Evolutionary conservation across 2,888 invertebrate genomes (phyloP), one percentile per base, ranked within the genome.

Genomic region (Cacoxenus indagator): DNA sequence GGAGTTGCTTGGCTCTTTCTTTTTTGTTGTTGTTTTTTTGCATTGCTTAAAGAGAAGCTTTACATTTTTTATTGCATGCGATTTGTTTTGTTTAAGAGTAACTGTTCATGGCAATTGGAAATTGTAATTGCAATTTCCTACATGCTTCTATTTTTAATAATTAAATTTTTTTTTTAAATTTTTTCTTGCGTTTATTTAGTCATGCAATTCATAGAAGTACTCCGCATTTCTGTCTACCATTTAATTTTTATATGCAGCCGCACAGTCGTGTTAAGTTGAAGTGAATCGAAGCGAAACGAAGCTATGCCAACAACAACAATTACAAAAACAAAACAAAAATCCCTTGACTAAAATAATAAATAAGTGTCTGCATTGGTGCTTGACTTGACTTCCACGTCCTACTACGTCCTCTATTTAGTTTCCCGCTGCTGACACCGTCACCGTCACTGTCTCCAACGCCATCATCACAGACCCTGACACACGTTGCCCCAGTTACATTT

Each of bases 401-500:
- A n/a, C n/a, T n/a, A n/a, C n/a, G n/a, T n/a, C n/a, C n/a, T n/a
- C n/a, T n/a, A n/a, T n/a, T n/a, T n/a, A n/a, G 43, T 9, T 43
- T 9, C 43, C 43, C 11, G 37, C 54, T 24, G 54, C 24, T 17
- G 2, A 4, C 24, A 11, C 22, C 54, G 3, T 22, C 54, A 54
- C 22, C 54, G 9, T 54, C 54, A 24, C 1, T 22, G 24, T 48
- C 4, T 4, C 9, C 48, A n/a, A 14, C 48, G n/a, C 17, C 48
- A 48, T 48, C 48, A n/a, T 6, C 48, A 48, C 6, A 4, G 48
- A 48, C 48, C 48, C 17, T 46, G 46, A 46, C 46, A 46, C 46
- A 46, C 46, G 46, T 46, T 46, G 46, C 46, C 46, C 46, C 19
- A 48, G 48, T 48, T 48, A 48, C 48, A 48, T 48, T 48, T 48